Evolutionary conservation across 2,797 vertebrate genomes (phyloP), one percentile per base, ranked within the genome.

Genomic region (Poeciliopsis gracilis): DNA sequence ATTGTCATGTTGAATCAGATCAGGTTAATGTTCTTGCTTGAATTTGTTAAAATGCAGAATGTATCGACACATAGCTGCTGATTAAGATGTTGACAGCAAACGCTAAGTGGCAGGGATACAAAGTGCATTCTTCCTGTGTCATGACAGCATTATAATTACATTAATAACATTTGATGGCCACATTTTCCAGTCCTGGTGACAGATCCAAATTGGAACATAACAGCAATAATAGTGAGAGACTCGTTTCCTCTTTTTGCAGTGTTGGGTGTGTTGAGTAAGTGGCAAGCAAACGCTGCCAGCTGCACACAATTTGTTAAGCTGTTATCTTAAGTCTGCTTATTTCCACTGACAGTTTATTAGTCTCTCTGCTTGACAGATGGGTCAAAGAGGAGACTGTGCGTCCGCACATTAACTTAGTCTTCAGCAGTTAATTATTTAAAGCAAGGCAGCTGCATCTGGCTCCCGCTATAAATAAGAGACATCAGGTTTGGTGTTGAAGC

Each of bases 281-380:
- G 30, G n/a, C 45, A 23, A 77, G 51, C 61, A 18, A 73, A 76
- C 55, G 30, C 63, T 66, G 75, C 46, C 79, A 69, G 71, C 49
- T 79, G 12, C 78, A 66, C 55, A 82, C 80, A 77, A 85, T 77
- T 81, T 59, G 83, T 85, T 81, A 74, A 76, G 73, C 7, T 71
- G 83, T 72, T 79, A 80, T 81, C 63, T 55, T 16, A 49, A 61
- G 61, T 81, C 76, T 70, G 5, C 75, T 87, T 74, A 72, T 63
- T 77, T 74, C 73, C 72, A 72, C 55, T 45, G 67, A 79, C 72
- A 76, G 79, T 81, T 77, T 81, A 76, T 85, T 82, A 87, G 38
- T 41, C 63, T 73, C 30, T 84, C 74, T 85, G 47, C 38, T 47
- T 76, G 75, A 75, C 61, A 78, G 75, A 72, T 46, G 73, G 82